phyloP scores from a whole-genome alignment of 2,113 vertebrate species.

The Aplodontia rufa region DNA sequence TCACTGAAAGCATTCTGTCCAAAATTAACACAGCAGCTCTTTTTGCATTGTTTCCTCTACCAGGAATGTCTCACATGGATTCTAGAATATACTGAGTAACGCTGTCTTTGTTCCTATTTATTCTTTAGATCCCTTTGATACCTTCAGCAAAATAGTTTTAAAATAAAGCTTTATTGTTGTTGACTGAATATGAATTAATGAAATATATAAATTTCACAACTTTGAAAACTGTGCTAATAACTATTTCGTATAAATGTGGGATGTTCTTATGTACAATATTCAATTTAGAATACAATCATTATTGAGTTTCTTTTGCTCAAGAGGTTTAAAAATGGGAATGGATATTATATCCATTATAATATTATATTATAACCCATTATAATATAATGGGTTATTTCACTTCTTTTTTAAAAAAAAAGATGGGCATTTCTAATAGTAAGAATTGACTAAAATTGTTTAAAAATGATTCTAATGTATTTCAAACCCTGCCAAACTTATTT shows the following conservation, averaged over 20 bases:
- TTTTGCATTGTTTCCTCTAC: neutral
- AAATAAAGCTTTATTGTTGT: neutral
- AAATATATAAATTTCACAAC: neutral
- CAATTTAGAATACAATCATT: neutral
- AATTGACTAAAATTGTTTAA: constrained; percentile 29
- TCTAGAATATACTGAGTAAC: neutral
- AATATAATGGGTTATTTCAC: neutral
- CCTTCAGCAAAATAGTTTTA: neutral
- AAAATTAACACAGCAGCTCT: neutral
- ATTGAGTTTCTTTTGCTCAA: neutral
- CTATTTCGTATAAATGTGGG: neutral
- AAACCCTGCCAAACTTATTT: neutral
- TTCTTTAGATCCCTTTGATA: neutral
- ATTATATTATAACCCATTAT: no score
- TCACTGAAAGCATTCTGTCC: neutral
- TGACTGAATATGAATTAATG: neutral
- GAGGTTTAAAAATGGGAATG: neutral
- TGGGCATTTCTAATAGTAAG: neutral
- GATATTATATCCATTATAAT: no score
- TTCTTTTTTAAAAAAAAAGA: neutral
- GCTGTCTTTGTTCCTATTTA: neutral
- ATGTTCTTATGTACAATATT: neutral
- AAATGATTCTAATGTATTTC: constrained; percentile 15
- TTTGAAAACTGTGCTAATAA: neutral
- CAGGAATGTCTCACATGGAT: neutral